Percentiles rank a stretch among this genome's conserved stretches.
These are phyloP conservation scores for Sturnira hondurensis DNA, from an alignment of 2,113 vertebrate genomes.

Conservation along the genomic window DNA sequence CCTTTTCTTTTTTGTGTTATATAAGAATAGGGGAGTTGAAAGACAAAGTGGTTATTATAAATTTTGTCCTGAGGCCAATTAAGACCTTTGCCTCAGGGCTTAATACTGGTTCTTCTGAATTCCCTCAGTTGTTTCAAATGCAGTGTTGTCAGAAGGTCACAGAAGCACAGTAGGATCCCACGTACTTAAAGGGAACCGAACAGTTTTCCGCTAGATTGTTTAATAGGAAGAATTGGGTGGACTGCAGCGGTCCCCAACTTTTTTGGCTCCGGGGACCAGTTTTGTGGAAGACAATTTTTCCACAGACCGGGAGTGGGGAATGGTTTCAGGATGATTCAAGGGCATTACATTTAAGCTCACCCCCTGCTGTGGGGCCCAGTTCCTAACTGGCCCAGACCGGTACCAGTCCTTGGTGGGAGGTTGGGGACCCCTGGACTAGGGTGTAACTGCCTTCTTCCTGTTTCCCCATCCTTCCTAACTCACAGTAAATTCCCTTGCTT, in stretches of 20 bases:
- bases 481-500: not conserved
- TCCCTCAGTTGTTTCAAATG: not conserved
- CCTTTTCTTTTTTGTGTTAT: not conserved
- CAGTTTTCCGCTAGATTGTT: not conserved
- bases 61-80: constrained; percentile 33
- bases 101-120: not conserved
- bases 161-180: not conserved
- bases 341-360: no score
- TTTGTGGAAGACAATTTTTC: no score
- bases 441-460: not conserved
- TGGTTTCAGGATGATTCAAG: no score
- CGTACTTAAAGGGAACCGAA: not conserved
- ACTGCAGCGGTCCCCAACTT: no score
- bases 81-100: constrained; percentile 18
- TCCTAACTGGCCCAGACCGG: no score
- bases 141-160: not conserved
- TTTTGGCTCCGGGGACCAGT: no score
- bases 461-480: not conserved
- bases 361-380: no score
- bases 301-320: no score
- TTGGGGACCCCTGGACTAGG: no score
- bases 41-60: not conserved
- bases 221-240: not conserved
- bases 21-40: constrained; percentile 30
- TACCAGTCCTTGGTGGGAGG: no score